Evolutionary conservation across 2,888 invertebrate genomes (phyloP).

Genomic region (Drosophila atroscutellata): DNA sequence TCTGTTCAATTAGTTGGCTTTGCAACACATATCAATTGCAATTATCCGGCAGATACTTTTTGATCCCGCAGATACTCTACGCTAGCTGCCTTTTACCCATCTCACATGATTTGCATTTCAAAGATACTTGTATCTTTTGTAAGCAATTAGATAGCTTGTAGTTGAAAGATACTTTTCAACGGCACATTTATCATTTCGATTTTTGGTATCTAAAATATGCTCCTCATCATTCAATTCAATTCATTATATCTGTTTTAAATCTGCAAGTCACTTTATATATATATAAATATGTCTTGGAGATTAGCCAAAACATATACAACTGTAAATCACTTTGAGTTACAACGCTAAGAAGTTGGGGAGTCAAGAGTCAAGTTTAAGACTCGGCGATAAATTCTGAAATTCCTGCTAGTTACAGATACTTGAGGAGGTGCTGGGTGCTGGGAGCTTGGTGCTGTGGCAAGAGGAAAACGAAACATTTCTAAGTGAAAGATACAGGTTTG

Average conservation of each 20-base stretch:
- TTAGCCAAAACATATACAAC: neutral
- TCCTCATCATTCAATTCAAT: too few species aligned
- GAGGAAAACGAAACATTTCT: conserved; percentile 27
- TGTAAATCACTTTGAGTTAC: neutral
- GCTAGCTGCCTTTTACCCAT: neutral
- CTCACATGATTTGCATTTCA: neutral
- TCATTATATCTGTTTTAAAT: neutral
- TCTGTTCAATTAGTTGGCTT: too few species aligned
- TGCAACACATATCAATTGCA: neutral
- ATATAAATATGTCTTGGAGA: neutral
- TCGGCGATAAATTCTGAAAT: conserved; percentile 10
- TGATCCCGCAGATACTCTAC: neutral
- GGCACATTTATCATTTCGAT: neutral
- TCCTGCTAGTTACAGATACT: conserved; percentile 5
- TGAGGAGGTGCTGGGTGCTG: conserved; percentile 2
- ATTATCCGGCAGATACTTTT: neutral
- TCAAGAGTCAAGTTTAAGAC: conserved; percentile 1
- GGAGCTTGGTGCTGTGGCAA: neutral
- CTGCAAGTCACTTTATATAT: neutral
- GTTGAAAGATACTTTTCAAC: neutral
- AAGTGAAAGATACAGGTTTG: conserved; percentile 57
- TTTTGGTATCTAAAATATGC: neutral
- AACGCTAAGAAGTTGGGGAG: neutral
- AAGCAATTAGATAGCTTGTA: neutral
- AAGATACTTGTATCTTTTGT: neutral